Evolutionary conservation across 2,888 invertebrate genomes (phyloP).

Genomic region (Leucophenga maculata): DNA sequence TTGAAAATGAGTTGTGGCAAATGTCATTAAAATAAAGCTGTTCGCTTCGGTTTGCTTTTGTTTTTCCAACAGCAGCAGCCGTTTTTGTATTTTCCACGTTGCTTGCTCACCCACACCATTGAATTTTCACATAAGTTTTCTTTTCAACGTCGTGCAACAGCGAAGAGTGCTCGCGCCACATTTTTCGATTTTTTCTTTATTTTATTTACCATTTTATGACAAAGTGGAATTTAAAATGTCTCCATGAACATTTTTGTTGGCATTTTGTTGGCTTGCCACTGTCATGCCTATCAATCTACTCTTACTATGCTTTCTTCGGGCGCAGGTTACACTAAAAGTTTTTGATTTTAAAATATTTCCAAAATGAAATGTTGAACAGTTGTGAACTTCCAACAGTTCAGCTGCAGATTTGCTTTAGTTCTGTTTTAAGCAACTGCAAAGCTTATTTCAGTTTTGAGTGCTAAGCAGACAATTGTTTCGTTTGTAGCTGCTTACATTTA

Average conservation of each 20-base stretch:
- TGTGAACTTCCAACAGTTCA: too few species aligned
- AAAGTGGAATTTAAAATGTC: constrained; percentile 59
- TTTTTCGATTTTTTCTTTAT: constrained; percentile 31
- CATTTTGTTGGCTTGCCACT: constrained; percentile 6
- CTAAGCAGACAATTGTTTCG: too few species aligned
- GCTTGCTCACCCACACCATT: background rate
- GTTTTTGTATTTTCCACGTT: background rate
- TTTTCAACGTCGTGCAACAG: background rate
- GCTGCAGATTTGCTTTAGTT: too few species aligned
- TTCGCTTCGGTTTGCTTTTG: constrained; percentile 5
- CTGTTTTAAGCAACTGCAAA: too few species aligned
- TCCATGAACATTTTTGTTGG: constrained; percentile 23
- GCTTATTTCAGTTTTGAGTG: too few species aligned
- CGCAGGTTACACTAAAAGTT: too few species aligned
- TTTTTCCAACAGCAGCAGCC: constrained; percentile 2
- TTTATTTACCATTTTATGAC: constrained; percentile 57
- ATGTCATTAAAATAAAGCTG: constrained; percentile 19
- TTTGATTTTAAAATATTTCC: too few species aligned
- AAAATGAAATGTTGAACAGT: too few species aligned
- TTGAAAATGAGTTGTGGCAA: constrained; percentile 16
- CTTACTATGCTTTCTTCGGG: too few species aligned
- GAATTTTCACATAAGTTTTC: background rate
- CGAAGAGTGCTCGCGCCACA: constrained; percentile 50
- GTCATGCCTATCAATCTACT: background rate
- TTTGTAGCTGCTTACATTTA: too few species aligned